phyloP scores from a whole-genome alignment of 2,797 vertebrate genomes.

The Discoglossus pictus region DNA sequence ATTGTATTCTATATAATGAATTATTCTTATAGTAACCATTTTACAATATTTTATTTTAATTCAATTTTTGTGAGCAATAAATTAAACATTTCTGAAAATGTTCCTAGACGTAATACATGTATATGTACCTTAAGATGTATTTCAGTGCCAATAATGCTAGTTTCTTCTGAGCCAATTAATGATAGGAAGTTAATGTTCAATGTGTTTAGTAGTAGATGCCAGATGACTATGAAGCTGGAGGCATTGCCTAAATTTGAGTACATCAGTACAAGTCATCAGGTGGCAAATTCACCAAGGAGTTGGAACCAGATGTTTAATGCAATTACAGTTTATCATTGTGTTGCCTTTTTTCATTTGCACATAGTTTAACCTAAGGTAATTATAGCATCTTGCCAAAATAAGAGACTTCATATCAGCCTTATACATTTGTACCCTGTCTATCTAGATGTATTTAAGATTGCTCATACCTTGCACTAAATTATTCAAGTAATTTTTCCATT shows the following conservation, averaged over 20 bases:
- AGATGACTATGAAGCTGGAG: slow-evolving; percentile 66
- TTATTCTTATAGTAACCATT: no score
- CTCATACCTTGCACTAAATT: no score
- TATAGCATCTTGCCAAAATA: slow-evolving; percentile 66
- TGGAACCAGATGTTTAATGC: slow-evolving; percentile 73
- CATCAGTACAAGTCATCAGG: slow-evolving; percentile 70
- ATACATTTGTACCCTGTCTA: neutral
- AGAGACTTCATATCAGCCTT: slow-evolving; percentile 54
- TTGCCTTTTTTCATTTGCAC: slow-evolving; percentile 63
- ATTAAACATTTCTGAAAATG: neutral
- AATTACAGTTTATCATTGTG: slow-evolving; percentile 68
- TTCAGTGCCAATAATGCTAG: slow-evolving; percentile 18
- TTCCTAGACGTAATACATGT: no score
- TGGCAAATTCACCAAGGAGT: slow-evolving; percentile 73
- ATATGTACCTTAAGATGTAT: no score
- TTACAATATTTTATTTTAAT: no score
- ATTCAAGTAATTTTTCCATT: no score
- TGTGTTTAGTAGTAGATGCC: slow-evolving; percentile 55
- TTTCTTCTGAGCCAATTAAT: slow-evolving; percentile 61
- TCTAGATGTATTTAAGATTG: no score
- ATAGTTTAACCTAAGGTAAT: slow-evolving; percentile 66
- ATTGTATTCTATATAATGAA: no score
- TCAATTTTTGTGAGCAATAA: no score
- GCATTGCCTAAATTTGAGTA: slow-evolving; percentile 61
- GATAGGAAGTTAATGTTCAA: slow-evolving; percentile 52